These are phyloP conservation scores for Sus cebifrons DNA, from an alignment of 2,797 vertebrate species.

Conservation along the genomic window DNA sequence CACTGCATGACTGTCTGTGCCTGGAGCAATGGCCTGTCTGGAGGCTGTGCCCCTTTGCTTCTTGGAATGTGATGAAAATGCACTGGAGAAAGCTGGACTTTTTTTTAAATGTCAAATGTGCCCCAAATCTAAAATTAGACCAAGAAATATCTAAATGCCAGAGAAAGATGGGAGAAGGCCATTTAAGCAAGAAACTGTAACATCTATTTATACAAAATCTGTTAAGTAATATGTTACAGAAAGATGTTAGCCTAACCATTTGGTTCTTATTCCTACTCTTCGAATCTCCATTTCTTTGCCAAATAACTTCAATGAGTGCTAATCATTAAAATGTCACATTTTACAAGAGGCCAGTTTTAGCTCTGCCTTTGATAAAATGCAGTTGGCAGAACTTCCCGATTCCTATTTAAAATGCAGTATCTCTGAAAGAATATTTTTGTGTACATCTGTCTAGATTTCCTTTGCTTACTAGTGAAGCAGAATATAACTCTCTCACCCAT, in stretches of 20 bases:
- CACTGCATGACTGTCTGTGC: background rate
- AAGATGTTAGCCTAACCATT: background rate
- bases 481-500: slow-evolving; percentile 4
- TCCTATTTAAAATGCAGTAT: slow-evolving; percentile 34
- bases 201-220: background rate
- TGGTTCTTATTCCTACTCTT: background rate
- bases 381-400: background rate
- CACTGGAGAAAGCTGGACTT: background rate
- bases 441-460: background rate
- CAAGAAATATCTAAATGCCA: background rate
- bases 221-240: background rate
- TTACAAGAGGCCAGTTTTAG: background rate
- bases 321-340: slow-evolving; percentile 31
- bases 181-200: background rate
- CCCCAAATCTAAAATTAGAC: background rate
- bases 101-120: background rate
- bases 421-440: slow-evolving; percentile 34
- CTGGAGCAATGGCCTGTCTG: background rate
- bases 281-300: background rate
- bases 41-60: background rate
- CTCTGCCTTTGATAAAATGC: slow-evolving; percentile 60
- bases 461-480: slow-evolving; percentile 3
- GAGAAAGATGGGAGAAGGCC: background rate
- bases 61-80: background rate
- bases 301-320: slow-evolving; percentile 22